A percentile compares a stretch with the other conserved stretches of the same genome.
Evolutionary conservation across 2,113 vertebrate species (phyloP).

Genomic region (Dascyllus trimaculatus): DNA sequence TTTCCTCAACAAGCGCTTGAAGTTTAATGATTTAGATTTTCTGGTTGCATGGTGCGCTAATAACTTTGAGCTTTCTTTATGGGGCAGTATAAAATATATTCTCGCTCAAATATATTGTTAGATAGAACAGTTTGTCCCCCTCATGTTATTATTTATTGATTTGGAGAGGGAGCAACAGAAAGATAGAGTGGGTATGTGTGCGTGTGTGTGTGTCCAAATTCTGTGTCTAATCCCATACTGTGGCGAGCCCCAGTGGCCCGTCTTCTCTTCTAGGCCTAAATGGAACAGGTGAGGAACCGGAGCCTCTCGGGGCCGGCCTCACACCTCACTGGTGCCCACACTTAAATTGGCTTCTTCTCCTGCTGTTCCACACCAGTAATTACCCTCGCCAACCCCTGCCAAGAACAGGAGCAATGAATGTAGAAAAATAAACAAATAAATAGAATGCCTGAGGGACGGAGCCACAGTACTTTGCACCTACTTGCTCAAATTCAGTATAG

Average conservation of each 20-base stretch:
- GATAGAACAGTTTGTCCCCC: constrained; percentile 50
- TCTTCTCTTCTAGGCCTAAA: constrained; percentile 65
- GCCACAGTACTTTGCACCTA: constrained; percentile 56
- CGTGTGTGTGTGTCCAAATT: constrained; percentile 44
- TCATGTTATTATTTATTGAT: constrained; percentile 71
- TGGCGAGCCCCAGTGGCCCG: constrained; percentile 51
- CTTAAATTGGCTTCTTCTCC: constrained; percentile 79
- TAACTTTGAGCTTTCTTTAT: constrained; percentile 32
- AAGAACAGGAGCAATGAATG: constrained; percentile 64
- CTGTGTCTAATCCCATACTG: constrained; percentile 72
- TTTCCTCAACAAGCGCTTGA: constrained; percentile 2
- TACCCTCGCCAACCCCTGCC: constrained; percentile 60
- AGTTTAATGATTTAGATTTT: constrained; percentile 33
- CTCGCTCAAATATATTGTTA: constrained; percentile 44
- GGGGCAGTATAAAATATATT: constrained; percentile 22
- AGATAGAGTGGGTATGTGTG: constrained; percentile 33
- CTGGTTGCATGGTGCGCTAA: constrained; percentile 1
- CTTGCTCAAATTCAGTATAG: constrained; percentile 32
- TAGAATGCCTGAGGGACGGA: constrained; percentile 44
- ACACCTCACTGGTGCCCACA: constrained; percentile 68
- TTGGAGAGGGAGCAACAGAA: constrained; percentile 24
- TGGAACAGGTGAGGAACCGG: constrained; percentile 71
- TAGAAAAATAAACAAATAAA: constrained; percentile 79
- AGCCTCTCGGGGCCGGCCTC: constrained; percentile 65
- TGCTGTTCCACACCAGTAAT: constrained; percentile 75